Evolutionary conservation across 2,888 invertebrate genomes (phyloP).

Genomic region (Tipula helvola): DNA sequence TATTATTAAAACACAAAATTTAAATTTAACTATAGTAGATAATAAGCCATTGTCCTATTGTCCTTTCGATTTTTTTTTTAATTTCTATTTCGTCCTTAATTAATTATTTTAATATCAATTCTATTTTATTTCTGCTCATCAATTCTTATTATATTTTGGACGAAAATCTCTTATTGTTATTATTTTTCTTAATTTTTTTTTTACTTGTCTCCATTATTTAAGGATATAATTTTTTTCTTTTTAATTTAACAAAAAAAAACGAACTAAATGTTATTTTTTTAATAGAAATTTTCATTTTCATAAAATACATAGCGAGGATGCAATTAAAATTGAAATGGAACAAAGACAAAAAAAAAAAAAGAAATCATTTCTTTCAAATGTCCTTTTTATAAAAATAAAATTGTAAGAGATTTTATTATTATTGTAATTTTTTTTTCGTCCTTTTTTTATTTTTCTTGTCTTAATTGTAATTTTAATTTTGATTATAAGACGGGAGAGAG

Average conservation of each 20-base stretch:
- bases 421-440: neutral
- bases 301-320: neutral
- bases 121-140: neutral
- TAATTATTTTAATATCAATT: neutral
- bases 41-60: neutral
- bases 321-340: neutral
- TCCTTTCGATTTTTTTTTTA: neutral
- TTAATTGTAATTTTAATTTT: constrained; percentile 4
- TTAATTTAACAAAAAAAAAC: neutral
- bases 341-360: neutral
- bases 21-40: neutral
- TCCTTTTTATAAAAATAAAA: neutral
- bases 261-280: neutral
- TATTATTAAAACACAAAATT: neutral
- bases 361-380: neutral
- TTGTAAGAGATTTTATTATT: neutral
- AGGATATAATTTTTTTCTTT: neutral
- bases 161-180: neutral
- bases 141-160: neutral
- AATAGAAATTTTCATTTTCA: neutral
- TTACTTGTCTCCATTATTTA: neutral
- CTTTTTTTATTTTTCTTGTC: neutral
- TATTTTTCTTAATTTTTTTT: neutral
- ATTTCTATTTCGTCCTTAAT: neutral
- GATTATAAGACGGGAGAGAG: neutral